Evolutionary conservation across 2,888 invertebrate species (phyloP), one percentile per base, ranked within the genome.

Genomic region (Dolichopus griseipennis): DNA sequence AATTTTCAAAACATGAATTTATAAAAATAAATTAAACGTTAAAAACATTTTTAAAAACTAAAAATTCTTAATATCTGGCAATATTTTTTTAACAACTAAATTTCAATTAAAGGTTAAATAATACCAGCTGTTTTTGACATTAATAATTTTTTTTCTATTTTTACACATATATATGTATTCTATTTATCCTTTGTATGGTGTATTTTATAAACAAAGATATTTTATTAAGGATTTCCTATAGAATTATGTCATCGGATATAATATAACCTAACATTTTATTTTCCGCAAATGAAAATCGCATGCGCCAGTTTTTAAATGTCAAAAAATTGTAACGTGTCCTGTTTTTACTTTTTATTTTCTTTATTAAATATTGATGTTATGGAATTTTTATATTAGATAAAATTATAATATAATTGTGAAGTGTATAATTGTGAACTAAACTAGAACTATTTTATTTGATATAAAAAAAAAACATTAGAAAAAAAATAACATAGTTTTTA

Each of bases 261-360:
- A 52, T 18, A 18, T 52, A 52, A 52, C 52, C 52, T 52, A 52
- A 52, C 18, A 37, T 10, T 52, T 52, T 52, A 27, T 27, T 2
- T 52, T 18, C n/a, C 18, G 52, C 2, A 52, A 1, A 6, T 52
- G 18, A 12, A 52, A 52, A 52, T 18, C 52, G 52, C 52, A 52
- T 52, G 52, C 52, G 52, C 15, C n/a, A 15, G 3, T 10, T 43
- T 52, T 52, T 1, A 52, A 52, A 52, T 52, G 52, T 52, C 52
- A 52, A 52, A 52, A 52, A 52, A 52, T 18, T 52, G 18, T 52
- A 52, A 52, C 52, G 52, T 52, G 52, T 52, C 52, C 52, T 52
- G 1, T 52, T 52, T 52, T 52, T 52, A 12, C 10, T 52, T 52
- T 52, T 52, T 52, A 18, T 52, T 52, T 37, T 37, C 8, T 37